A percentile compares a stretch with the other conserved stretches of the same genome.
Evolutionary conservation across 1,140 invertebrate genomes (phyloP).

Genomic region (Muscidifurax raptorellus): DNA sequence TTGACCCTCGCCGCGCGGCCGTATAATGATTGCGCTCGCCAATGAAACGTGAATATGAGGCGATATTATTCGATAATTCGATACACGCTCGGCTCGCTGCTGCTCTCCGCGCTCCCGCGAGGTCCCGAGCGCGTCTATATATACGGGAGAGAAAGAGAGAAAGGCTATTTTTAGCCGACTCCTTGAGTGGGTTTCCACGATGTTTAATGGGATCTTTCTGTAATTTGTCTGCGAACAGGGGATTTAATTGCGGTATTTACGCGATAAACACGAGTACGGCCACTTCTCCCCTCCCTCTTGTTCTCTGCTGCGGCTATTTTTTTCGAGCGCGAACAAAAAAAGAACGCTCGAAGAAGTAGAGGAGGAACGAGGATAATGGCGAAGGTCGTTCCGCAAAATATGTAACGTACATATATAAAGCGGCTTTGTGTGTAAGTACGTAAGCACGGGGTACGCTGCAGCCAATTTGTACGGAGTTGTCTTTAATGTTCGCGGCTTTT

Average conservation of each 20-base stretch:
- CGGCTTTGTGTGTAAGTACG: no score
- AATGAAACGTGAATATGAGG: constrained; percentile 22
- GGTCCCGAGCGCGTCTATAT: no score
- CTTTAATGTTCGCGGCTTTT: constrained; percentile 10
- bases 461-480: constrained; percentile 24
- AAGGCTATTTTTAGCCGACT: constrained; percentile 9
- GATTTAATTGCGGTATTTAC: constrained; percentile 47
- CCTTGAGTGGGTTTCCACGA: constrained; percentile 9
- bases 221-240: constrained; percentile 46
- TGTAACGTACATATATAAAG: neutral
- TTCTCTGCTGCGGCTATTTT: neutral
- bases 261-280: constrained; percentile 36
- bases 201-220: constrained; percentile 47
- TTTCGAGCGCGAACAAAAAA: neutral
- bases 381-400: constrained; percentile 9
- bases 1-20: constrained; percentile 13
- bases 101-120: neutral
- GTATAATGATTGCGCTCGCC: constrained; percentile 26
- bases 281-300: neutral
- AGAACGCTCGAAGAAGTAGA: no score
- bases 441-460: neutral
- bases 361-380: constrained; percentile 5
- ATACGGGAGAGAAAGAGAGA: neutral
- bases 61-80: constrained; percentile 40
- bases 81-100: neutral